Percentiles rank a stretch among this genome's conserved stretches.
Conservation (phyloP, 2,888 invertebrate species). For the Orthosia incerta region DNA sequence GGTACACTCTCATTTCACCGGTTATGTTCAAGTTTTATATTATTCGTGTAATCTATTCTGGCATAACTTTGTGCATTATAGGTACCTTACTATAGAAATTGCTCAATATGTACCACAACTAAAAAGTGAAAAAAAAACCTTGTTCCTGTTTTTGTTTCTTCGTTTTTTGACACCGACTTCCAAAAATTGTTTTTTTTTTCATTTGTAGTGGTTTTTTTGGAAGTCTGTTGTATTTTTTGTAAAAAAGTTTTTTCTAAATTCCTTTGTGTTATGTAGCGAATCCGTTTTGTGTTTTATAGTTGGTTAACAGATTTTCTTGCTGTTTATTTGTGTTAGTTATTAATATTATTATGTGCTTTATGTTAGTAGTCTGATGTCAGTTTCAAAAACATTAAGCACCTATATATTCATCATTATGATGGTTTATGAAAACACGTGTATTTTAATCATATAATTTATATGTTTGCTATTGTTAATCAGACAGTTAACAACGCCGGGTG, state of each 20-base stretch:
- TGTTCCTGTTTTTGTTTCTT: no score
- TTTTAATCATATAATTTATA: constrained; percentile 18
- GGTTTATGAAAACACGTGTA: constrained; percentile 17
- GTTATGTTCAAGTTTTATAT: no score
- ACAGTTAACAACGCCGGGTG: background rate
- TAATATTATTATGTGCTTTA: constrained; percentile 2
- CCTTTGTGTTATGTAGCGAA: background rate
- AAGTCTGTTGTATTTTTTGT: no score
- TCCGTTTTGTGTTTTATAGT: background rate
- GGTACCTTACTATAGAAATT: no score
- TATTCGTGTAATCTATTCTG: no score
- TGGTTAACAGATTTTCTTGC: background rate
- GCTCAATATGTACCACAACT: no score
- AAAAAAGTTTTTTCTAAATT: background rate
- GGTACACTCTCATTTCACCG: no score
- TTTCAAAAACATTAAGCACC: constrained; percentile 12
- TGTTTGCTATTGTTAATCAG: background rate
- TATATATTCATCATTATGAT: background rate
- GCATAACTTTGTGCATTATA: no score
- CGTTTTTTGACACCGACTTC: no score
- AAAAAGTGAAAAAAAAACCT: no score
- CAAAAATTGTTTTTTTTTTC: no score
- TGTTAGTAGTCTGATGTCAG: background rate
- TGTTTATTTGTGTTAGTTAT: background rate
- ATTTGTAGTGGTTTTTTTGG: no score